Evolutionary conservation across 2,797 vertebrate species (phyloP), one percentile per base, ranked within the genome.

Genomic region (Pelodytes ibericus): DNA sequence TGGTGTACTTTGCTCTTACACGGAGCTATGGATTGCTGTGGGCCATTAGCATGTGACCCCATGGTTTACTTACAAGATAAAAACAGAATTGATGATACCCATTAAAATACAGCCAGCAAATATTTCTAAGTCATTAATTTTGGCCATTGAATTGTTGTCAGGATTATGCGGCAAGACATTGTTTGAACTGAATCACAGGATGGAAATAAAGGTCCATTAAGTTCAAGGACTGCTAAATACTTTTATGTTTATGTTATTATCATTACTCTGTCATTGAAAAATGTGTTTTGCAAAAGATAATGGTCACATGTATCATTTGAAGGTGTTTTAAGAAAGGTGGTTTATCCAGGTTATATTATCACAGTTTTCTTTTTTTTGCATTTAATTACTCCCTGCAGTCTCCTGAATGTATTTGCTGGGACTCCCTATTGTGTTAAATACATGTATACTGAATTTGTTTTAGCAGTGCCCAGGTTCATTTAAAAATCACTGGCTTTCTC

Each of bases 361-460:
- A 2, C 3, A 44, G 41, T 16, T 13, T 44, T 10, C 41, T 1
- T 44, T 9, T 44, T 44, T 1, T 44, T 5, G 33, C n/a, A n/a
- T 36, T 36, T 44, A 44, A 44, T 44, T 44, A 44, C 41, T 16
- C 1, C 41, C 41, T 44, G 3, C 41, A 15, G 24, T 30, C 58
- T 60, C 27, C 58, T 60, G 15, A 29, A 60, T 60, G 13, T 30
- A 29, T 60, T 30, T 60, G 8, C 15, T 30, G 15, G 27, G 15
- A 3, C 27, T 27, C 58, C 58, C 58, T 60, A 13, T 60, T 16
- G 58, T 29, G 58, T 60, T 30, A 60, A 60, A 60, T 30, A 60
- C 26, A 60, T 18, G 13, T 26, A 60, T 44, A 44, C 5, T 5
- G 16, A 44, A 60, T 26, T 15, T 60, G 58, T n/a, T 29, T 11